These are phyloP conservation scores for Australoheros facetus DNA, from an alignment of 2,797 vertebrate genomes.

Conservation along the genomic window DNA sequence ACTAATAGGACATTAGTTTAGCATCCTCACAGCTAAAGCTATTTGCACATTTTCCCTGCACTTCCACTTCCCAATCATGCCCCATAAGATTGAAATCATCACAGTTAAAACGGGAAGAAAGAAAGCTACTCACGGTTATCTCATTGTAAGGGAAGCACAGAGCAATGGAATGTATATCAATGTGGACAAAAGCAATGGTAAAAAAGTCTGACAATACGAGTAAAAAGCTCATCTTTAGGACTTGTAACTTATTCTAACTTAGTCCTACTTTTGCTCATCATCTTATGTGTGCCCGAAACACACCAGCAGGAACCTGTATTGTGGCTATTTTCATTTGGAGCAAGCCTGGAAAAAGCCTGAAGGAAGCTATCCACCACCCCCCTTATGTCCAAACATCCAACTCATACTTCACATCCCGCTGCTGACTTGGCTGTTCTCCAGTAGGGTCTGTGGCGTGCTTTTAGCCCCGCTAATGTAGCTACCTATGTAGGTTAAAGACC, in stretches of 20 bases:
- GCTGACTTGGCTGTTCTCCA: slow-evolving; percentile 78
- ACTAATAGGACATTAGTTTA: not conserved
- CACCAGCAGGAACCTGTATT: slow-evolving; percentile 37
- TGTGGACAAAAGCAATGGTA: not conserved
- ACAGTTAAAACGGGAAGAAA: not conserved
- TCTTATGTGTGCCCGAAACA: slow-evolving; percentile 30
- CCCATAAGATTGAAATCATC: not conserved
- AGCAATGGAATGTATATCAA: not conserved
- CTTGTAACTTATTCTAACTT: not conserved
- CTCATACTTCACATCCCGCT: slow-evolving; percentile 62
- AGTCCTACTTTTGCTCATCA: slow-evolving; percentile 35
- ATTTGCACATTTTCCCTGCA: not conserved
- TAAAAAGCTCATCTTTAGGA: slow-evolving; percentile 1
- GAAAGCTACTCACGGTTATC: not conserved
- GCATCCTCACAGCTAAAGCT: not conserved
- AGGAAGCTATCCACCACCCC: slow-evolving; percentile 36
- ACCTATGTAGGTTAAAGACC: slow-evolving; percentile 83
- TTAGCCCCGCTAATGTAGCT: slow-evolving; percentile 78
- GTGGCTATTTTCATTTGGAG: slow-evolving; percentile 62
- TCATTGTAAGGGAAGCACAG: not conserved
- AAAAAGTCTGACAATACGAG: slow-evolving; percentile 8
- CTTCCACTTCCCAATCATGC: not conserved
- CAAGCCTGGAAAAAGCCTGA: slow-evolving; percentile 57
- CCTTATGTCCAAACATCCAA: slow-evolving; percentile 62
- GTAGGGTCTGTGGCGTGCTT: slow-evolving; percentile 54